phyloP scores from a whole-genome alignment of 1,140 invertebrate genomes.

The Carposina sasakii region DNA sequence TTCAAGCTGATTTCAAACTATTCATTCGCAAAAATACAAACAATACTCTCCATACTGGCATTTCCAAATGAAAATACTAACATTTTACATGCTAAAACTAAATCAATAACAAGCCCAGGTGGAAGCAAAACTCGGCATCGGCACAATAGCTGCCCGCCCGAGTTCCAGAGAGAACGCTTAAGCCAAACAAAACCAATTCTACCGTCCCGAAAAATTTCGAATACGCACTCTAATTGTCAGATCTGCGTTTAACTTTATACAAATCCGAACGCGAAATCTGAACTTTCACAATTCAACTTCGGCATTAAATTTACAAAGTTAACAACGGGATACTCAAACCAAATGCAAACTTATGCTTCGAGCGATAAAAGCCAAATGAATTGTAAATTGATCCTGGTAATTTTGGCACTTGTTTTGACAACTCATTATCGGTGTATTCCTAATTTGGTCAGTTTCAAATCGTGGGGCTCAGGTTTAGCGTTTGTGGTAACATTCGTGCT shows the following conservation, averaged over 20 bases:
- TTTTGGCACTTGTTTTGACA: slow-evolving; percentile 60
- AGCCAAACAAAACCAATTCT: slow-evolving; percentile 1
- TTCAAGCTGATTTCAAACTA: no score
- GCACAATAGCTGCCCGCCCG: no score
- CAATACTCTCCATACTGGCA: no score
- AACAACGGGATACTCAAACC: slow-evolving; percentile 2
- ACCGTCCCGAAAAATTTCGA: slow-evolving; percentile 19
- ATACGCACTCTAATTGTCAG: slow-evolving; percentile 44
- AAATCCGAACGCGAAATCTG: slow-evolving; percentile 38
- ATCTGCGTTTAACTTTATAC: slow-evolving; percentile 57
- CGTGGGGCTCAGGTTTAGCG: no score
- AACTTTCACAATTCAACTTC: slow-evolving; percentile 66
- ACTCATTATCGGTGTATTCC: slow-evolving; percentile 59
- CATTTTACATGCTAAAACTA: no score
- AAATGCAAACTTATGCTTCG: slow-evolving; percentile 26
- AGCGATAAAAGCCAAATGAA: slow-evolving; percentile 12
- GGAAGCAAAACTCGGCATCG: no score
- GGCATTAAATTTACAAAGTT: slow-evolving; percentile 44
- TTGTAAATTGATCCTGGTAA: slow-evolving; percentile 11
- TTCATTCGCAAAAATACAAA: no score
- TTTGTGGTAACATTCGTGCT: no score
- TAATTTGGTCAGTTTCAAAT: no score
- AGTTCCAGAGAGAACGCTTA: no score
- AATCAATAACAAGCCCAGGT: no score
- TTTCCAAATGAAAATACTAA: no score